Evolutionary conservation across 2,888 invertebrate species (phyloP).

Genomic region (Bombylius discolor): DNA sequence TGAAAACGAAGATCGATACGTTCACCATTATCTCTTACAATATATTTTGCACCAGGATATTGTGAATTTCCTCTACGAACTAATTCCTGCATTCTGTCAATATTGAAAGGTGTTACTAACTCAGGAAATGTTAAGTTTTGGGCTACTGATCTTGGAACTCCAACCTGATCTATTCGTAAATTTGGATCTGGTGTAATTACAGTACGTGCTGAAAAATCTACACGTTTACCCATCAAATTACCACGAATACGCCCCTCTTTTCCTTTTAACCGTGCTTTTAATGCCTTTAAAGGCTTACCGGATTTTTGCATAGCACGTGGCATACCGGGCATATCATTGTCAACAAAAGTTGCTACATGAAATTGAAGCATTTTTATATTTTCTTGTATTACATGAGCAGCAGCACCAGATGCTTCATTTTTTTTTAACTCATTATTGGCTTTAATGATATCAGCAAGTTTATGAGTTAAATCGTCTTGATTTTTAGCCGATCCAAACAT

Average conservation of each 20-base stretch:
- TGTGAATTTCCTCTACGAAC: constrained; percentile 94
- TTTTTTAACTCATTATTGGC: constrained; percentile 89
- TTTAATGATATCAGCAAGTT: constrained; percentile 96
- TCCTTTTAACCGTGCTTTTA: constrained; percentile 91
- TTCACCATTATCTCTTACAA: constrained; percentile 96
- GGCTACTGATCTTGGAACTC: constrained; percentile 94
- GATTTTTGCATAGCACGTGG: constrained; percentile 98
- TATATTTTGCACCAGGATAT: constrained; percentile 99
- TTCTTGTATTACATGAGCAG: constrained; percentile 92
- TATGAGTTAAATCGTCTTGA: constrained; percentile 98
- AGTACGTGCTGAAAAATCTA: constrained; percentile 98
- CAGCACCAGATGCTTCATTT: constrained; percentile 94
- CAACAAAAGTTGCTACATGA: constrained; percentile 94
- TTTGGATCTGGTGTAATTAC: constrained; percentile 97
- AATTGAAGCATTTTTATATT: constrained; percentile 97
- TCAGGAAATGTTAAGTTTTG: constrained; percentile 99
- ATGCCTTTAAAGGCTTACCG: constrained; percentile 93
- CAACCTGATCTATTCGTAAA: constrained; percentile 89
- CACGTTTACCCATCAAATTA: constrained; percentile 99
- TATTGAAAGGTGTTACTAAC: constrained; percentile 97
- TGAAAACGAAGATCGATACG: constrained; percentile 96
- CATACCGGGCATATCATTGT: constrained; percentile 98
- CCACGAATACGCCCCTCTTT: constrained; percentile 99
- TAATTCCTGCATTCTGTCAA: constrained; percentile 79
- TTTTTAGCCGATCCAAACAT: constrained; percentile 97